These are phyloP conservation scores for Apostichopus parvimensis DNA, from an alignment of 35 echinoderm and acorn worm species.

Conservation along the genomic window DNA sequence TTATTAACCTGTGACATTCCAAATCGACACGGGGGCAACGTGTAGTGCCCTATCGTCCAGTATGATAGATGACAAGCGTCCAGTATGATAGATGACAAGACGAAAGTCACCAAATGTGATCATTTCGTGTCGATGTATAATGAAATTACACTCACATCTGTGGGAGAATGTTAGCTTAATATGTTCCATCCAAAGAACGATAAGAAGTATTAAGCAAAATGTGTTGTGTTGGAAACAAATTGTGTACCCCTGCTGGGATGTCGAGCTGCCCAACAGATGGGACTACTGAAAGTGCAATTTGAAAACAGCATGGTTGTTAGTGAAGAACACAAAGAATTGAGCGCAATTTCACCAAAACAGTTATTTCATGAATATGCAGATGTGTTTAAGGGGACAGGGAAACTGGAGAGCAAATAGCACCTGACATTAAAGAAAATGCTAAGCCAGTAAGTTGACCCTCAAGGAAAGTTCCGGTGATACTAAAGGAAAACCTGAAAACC, in stretches of 20 bases:
- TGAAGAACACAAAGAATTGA: not conserved
- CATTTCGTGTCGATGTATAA: constrained; percentile 68
- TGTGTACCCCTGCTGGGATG: constrained; percentile 33
- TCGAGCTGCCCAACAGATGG: constrained; percentile 67
- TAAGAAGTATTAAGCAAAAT: constrained; percentile 63
- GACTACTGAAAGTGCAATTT: constrained; percentile 38
- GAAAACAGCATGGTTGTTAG: constrained; percentile 44
- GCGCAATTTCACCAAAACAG: not conserved
- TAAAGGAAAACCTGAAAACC: constrained; percentile 56
- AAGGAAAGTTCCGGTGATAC: constrained; percentile 61
- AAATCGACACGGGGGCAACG: too few species aligned
- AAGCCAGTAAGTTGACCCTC: constrained; percentile 68
- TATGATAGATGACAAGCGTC: not conserved
- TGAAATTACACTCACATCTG: constrained; percentile 41
- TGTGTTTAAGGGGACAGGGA: constrained; percentile 76
- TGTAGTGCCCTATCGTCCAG: not conserved
- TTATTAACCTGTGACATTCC: not conserved
- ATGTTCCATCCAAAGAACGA: constrained; percentile 75
- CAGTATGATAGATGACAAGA: not conserved
- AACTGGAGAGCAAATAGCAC: constrained; percentile 56
- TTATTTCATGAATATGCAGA: constrained; percentile 41
- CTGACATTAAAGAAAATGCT: constrained; percentile 42
- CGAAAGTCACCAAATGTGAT: not conserved
- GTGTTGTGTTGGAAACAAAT: constrained; percentile 46
- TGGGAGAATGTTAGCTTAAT: constrained; percentile 52